Conservation (phyloP, 2,113 vertebrate genomes). For the Rana temporaria region DNA sequence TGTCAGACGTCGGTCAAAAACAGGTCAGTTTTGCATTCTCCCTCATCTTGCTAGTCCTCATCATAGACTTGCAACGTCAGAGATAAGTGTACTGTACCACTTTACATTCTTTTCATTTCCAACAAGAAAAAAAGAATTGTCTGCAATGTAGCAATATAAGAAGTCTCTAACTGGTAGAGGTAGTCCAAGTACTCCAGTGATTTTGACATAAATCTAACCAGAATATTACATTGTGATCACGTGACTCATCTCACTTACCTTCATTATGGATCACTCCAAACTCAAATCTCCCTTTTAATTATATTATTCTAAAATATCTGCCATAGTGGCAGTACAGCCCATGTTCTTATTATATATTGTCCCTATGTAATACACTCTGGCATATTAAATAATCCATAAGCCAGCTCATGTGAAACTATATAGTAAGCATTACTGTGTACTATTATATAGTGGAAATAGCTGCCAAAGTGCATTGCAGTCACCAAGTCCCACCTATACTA, state of each 20-base stretch:
- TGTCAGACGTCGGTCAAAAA: no score
- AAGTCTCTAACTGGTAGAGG: no score
- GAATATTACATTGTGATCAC: neutral
- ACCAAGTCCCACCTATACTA: slow-evolving; percentile 7
- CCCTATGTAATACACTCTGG: neutral
- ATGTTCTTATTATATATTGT: neutral
- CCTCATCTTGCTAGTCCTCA: no score
- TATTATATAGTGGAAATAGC: slow-evolving; percentile 1
- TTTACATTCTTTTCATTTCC: no score
- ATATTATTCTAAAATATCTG: neutral
- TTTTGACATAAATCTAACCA: neutral
- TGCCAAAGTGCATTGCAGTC: neutral
- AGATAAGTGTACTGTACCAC: no score
- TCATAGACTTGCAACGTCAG: no score
- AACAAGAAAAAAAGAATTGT: no score
- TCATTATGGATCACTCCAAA: neutral
- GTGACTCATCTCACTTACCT: neutral
- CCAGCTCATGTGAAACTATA: slow-evolving; percentile 3
- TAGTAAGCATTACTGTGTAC: slow-evolving; percentile 3
- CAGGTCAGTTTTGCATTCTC: no score
- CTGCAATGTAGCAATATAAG: no score
- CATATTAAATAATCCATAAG: neutral
- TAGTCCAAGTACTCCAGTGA: neutral
- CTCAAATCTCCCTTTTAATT: neutral
- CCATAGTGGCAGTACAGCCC: neutral